Base-by-base conservation (phyloP, 2,888 invertebrate genomes). In the Polyommatus iphigenia region DNA sequence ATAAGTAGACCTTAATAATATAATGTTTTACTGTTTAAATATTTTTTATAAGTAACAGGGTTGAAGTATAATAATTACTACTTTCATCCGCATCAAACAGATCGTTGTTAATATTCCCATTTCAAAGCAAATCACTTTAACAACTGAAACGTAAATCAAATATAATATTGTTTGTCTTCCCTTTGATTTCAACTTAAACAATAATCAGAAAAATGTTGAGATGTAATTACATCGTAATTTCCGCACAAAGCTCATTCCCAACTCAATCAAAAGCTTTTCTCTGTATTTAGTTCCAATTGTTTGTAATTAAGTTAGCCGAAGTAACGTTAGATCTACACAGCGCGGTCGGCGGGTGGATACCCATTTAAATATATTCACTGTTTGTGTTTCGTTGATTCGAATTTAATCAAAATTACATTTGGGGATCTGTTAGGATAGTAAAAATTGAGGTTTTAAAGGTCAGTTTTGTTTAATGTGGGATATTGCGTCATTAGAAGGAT, bases 211-310 rank as follows among this genome's bases (percentile, higher is more conserved):
- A 67, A 67, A 29, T 32, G 5, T 67, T 18, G 20, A 13, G 62
- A 62, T 32, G 29, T 67, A 67, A 67, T 67, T 67, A 67, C 67
- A 67, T 67, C 67, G 29, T 67, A 18, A 67, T 67, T 67, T 67
- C 29, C 67, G 0, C 29, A 6, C 20, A 24, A 54, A 32, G 29
- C 54, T 75, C 29, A 75, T 54, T 50, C 18, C 54, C 24, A 75
- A 54, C 75, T 32, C 75, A 75, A 75, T 75, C 75, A 54, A 75
- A 75, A 75, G 54, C 54, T 50, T 75, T 75, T 54, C 75, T 75
- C 50, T 67, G 67, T 75, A 50, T 50, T 75, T 75, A 75, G 75
- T 75, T 32, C 75, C 75, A 54, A 75, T 75, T 75, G 54, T 75
- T 75, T 75, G 54, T 75, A 75, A 75, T 54, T 50, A 75, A 54